Conservation (phyloP, 2,113 vertebrate species). For the Channa argus region DNA sequence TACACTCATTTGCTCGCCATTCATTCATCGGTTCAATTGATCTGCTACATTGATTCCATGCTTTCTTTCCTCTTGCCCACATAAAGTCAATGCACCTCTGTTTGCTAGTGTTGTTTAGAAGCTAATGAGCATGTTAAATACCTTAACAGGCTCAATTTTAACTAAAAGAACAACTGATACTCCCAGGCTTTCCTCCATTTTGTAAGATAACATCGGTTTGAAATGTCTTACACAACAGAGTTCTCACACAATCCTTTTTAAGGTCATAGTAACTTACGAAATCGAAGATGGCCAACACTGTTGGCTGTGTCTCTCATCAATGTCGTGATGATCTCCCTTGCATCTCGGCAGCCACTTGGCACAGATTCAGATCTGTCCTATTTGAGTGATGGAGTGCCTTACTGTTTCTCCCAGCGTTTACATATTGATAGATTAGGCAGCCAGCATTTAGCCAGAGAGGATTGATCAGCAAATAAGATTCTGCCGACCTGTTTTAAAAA, state of each 20-base stretch:
- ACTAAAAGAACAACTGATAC: constrained; percentile 7
- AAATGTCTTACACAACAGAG: constrained; percentile 10
- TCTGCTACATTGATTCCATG: constrained; percentile 51
- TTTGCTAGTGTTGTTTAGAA: constrained; percentile 37
- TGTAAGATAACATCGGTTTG: constrained; percentile 5
- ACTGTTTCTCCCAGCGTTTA: constrained; percentile 20
- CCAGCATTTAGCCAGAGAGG: constrained; percentile 30
- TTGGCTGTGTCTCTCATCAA: constrained; percentile 14
- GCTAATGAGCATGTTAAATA: constrained; percentile 29
- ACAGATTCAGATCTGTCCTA: constrained; percentile 43
- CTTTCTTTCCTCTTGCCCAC: constrained; percentile 32
- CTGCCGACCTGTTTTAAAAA: constrained; percentile 66
- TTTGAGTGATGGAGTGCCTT: constrained; percentile 49
- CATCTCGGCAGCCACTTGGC: constrained; percentile 46
- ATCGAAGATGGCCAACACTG: constrained; percentile 22
- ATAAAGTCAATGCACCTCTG: constrained; percentile 46
- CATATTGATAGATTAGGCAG: constrained; percentile 35
- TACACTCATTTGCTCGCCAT: constrained; percentile 65
- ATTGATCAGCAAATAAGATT: constrained; percentile 70
- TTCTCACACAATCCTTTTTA: constrained; percentile 9
- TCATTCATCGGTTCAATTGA: constrained; percentile 58
- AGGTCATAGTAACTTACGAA: constrained; percentile 45
- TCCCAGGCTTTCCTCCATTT: not conserved
- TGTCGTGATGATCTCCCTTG: constrained; percentile 23
- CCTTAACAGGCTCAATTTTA: constrained; percentile 16